A percentile compares a stretch with the other conserved stretches of the same genome.
phyloP scores from a whole-genome alignment of 2,797 vertebrate genomes.

The Sebastes aleutianus region DNA sequence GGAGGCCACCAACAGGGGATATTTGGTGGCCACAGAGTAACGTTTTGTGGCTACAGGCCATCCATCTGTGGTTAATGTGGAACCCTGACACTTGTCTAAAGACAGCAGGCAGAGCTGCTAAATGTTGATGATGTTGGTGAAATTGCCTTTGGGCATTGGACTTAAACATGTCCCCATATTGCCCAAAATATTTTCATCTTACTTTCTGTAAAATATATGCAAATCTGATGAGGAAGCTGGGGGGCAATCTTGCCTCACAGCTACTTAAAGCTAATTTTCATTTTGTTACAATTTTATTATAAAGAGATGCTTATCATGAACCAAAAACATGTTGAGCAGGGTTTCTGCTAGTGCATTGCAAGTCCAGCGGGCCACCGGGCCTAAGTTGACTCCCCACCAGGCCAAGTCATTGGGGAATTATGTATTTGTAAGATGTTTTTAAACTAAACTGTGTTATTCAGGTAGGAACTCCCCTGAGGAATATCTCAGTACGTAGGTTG shows the following conservation, averaged over 20 bases:
- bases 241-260: background rate
- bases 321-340: background rate
- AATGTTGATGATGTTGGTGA: background rate
- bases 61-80: no score
- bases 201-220: background rate
- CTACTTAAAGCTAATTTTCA: background rate
- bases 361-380: no score
- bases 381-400: no score
- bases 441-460: no score
- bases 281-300: background rate
- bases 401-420: no score
- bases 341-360: no score
- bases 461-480: no score
- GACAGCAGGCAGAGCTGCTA: background rate
- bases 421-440: no score
- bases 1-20: no score
- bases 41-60: no score
- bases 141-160: background rate
- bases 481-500: no score
- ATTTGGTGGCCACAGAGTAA: no score
- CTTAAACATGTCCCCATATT: background rate
- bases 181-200: constrained; percentile 1
- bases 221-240: background rate
- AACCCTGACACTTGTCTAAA: background rate
- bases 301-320: background rate